Conservation (phyloP, 2,113 vertebrate species). For the Myrmophylax atrothorax region DNA sequence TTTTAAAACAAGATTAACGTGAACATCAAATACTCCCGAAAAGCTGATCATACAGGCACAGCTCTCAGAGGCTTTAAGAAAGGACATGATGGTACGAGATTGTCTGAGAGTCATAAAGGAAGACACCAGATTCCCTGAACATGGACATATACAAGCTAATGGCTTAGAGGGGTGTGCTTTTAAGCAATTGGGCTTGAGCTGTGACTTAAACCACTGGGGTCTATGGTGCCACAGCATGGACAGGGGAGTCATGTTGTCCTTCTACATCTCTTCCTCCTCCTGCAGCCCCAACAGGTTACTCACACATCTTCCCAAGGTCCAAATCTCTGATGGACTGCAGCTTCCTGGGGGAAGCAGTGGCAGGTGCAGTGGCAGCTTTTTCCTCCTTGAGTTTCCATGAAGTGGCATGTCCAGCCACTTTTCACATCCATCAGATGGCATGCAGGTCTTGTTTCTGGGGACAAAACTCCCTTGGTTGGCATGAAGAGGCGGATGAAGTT, state of each 20-base stretch:
- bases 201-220: neutral
- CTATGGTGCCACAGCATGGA: rapidly evolving
- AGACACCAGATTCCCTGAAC: neutral
- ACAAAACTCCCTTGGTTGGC: neutral
- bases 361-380: rapidly evolving
- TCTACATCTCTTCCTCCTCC: neutral
- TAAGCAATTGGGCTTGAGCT: neutral
- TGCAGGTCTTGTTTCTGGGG: too few species aligned
- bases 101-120: neutral
- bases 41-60: neutral
- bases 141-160: neutral
- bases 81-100: neutral
- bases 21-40: neutral
- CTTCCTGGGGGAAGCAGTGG: neutral
- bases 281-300: neutral
- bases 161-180: neutral
- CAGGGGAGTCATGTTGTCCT: neutral
- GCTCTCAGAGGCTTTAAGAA: neutral
- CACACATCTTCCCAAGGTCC: neutral
- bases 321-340: neutral
- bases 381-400: neutral
- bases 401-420: rapidly evolving
- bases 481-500: neutral
- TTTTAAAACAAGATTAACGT: neutral
- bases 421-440: neutral